Evolutionary conservation across 2,113 vertebrate species (phyloP).

Genomic region (Pan troglodytes): NHGRI_mPanTro3-v2.1_pri NC_072398.2:110996501-110997000

Average conservation of each 20-base stretch:
- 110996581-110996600: not conserved
- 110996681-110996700: not conserved
- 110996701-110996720: not conserved
- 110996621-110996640: not conserved
- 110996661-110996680: constrained; percentile 20
- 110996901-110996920: too few species aligned
- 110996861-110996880: not conserved
- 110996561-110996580: not conserved
- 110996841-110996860: constrained; percentile 2
- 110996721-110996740: not conserved
- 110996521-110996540: constrained; percentile 83
- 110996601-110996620: constrained; percentile 41
- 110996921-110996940: too few species aligned
- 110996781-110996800: constrained; percentile 44
- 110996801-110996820: constrained; percentile 49
- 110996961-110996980: too few species aligned
- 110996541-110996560: constrained; percentile 36
- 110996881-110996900: too few species aligned
- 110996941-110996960: too few species aligned
- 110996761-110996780: not conserved
- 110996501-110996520: constrained; percentile 98
- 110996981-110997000: too few species aligned
- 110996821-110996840: constrained; percentile 24
- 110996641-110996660: not conserved
- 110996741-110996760: not conserved